A percentile compares a stretch with the other conserved stretches of the same genome.
phyloP scores from a whole-genome alignment of 1,140 invertebrate species.

The Zophobas morio region DNA sequence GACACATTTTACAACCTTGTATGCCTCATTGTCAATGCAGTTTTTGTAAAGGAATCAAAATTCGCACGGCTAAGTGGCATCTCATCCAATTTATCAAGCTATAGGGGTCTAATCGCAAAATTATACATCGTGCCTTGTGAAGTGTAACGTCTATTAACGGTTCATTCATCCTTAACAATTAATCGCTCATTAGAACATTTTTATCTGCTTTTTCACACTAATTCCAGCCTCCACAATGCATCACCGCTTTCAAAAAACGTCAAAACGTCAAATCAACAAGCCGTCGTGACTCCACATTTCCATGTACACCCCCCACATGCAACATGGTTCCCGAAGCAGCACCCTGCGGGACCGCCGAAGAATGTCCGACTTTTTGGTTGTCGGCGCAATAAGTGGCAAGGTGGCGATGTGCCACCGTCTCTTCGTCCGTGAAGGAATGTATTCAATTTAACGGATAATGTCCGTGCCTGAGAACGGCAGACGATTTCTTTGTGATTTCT shows the following conservation, averaged over 20 bases:
- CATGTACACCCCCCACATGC: no score
- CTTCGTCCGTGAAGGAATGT: conserved; percentile 52
- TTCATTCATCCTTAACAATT: conserved; percentile 45
- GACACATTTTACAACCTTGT: no score
- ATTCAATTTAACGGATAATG: conserved; percentile 56
- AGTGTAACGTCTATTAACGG: conserved; percentile 46
- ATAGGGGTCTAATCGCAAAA: conserved; percentile 46
- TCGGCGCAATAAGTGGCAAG: conserved; percentile 24
- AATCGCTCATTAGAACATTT: conserved; percentile 46
- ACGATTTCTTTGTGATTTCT: conserved; percentile 55
- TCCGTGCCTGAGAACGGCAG: conserved; percentile 54
- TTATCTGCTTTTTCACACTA: conserved; percentile 40
- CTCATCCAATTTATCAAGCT: conserved; percentile 38
- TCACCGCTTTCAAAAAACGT: conserved; percentile 36
- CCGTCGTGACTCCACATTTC: no score
- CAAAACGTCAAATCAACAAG: conserved; percentile 30
- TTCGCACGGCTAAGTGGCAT: conserved; percentile 36
- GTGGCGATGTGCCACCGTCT: conserved; percentile 42
- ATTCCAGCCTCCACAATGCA: conserved; percentile 37
- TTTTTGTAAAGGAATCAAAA: background rate
- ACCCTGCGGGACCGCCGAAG: background rate
- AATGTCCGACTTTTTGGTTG: conserved; percentile 13
- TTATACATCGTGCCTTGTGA: conserved; percentile 46
- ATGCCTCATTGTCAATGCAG: no score
- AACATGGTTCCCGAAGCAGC: no score